Evolutionary conservation across 2,113 vertebrate genomes (phyloP).

Genomic region (Chlorodrepanis virens): DNA sequence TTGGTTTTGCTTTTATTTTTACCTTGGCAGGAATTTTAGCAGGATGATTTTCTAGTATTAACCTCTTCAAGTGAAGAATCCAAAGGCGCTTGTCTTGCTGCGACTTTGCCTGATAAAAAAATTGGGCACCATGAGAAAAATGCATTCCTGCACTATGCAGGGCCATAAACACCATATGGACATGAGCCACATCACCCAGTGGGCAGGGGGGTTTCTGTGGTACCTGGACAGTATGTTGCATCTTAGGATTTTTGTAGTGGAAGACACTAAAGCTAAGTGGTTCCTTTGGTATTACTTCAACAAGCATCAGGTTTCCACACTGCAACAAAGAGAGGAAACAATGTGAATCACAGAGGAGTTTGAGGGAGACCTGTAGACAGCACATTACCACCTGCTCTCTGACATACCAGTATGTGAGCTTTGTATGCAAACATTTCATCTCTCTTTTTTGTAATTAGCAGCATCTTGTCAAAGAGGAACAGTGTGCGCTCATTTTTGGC

Average conservation of each 20-base stretch:
- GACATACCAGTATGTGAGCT: constrained; percentile 92
- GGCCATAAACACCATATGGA: background rate
- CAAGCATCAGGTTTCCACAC: constrained; percentile 99
- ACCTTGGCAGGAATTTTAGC: constrained; percentile 99
- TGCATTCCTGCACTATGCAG: background rate
- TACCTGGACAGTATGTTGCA: constrained; percentile 99
- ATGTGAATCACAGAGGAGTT: background rate
- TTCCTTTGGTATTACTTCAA: constrained; percentile 96
- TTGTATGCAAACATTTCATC: constrained; percentile 94
- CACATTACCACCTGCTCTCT: too few species aligned
- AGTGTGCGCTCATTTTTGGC: constrained; percentile 96
- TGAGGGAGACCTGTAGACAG: background rate
- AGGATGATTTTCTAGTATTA: constrained; percentile 98
- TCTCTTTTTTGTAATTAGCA: constrained; percentile 95
- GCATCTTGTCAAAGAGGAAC: constrained; percentile 94
- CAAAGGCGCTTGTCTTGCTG: constrained; percentile 97
- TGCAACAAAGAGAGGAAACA: constrained; percentile 49
- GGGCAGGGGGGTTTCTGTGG: background rate
- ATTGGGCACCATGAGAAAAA: background rate
- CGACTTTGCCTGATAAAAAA: constrained; percentile 84
- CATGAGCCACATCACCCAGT: background rate
- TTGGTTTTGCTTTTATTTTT: background rate
- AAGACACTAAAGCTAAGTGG: constrained; percentile 96
- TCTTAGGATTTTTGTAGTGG: constrained; percentile 98
- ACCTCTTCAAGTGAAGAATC: constrained; percentile 94